Evolutionary conservation across 1,140 invertebrate species (phyloP).

Genomic region (Plectrocnemia conspersa): DNA sequence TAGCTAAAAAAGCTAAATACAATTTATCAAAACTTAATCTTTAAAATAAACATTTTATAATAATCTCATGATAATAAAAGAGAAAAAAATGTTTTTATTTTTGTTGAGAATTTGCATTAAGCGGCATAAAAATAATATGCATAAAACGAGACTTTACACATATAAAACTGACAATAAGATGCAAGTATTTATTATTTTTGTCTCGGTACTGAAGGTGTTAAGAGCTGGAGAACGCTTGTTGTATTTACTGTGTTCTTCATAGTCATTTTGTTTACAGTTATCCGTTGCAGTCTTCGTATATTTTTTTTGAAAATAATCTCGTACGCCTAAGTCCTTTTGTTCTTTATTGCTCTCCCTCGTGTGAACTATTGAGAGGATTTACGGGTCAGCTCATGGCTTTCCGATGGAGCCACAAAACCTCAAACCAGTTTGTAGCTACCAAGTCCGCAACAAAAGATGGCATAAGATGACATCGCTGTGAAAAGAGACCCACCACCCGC

Average conservation of each 20-base stretch:
- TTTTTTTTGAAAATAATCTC: background rate
- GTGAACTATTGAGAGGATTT: constrained; percentile 3
- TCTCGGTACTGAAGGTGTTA: too few relatives aligned
- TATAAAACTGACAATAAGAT: too few relatives aligned
- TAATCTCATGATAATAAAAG: too few relatives aligned
- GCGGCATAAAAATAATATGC: too few relatives aligned
- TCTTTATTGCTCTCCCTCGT: constrained; percentile 1
- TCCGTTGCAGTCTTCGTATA: background rate
- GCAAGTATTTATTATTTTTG: too few relatives aligned
- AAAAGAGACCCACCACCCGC: background rate
- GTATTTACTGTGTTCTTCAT: background rate
- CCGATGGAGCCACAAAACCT: background rate
- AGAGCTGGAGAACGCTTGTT: background rate
- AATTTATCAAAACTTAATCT: too few relatives aligned
- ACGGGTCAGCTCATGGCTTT: too few relatives aligned
- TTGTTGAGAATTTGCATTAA: too few relatives aligned
- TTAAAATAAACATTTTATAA: too few relatives aligned
- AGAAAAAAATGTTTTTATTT: too few relatives aligned
- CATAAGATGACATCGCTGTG: background rate
- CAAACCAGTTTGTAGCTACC: constrained; percentile 3
- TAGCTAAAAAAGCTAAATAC: too few relatives aligned
- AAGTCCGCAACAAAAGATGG: constrained; percentile 1
- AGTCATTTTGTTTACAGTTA: constrained; percentile 4
- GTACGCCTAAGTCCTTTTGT: background rate
- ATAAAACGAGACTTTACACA: too few relatives aligned